Base-by-base conservation (phyloP, 2,113 vertebrate genomes). In the Rhipidura dahli region DNA sequence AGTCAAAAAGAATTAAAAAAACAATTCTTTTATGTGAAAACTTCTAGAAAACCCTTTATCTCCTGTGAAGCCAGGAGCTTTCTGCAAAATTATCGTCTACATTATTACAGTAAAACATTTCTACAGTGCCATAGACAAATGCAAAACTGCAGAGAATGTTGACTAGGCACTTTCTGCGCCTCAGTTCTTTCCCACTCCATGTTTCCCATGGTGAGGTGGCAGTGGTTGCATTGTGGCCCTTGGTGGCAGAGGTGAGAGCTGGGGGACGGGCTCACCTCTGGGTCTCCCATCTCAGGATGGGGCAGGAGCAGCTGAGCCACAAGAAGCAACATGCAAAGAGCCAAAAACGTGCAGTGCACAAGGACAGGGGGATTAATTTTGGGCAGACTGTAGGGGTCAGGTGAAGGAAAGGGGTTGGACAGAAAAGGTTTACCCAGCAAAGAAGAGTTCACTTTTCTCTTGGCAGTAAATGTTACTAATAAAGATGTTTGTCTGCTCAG, bases 191-290 rank as follows among this genome's bases (percentile, higher is more conserved):
- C 33, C 60, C 51, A 44, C 12, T 16, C 19, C 37, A 16, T 19
- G 76, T 8, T 37, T 9, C 44, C 77, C 59, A 20, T 27, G 30
- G 10, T 37, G 50, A 27, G 54, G 47, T 14, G 23, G 57, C 81
- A 71, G 28, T 5, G 53, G 49, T 6, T 31, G 50, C 45, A 33
- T 0, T 13, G 53, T 50, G 61, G 56, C 33, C 37, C 2, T 1
- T 10, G 68, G 78, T 24, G 57, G 45, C 83, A 37, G 63, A 70
- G 45, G 14, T 8, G 10, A 45, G 10, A 54, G 60, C 65, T 45
- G 60, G 15, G 13, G 39, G 26, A 33, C 0, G 0, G 40, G 56
- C 42, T 35, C 35, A 53, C 30, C 17, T 53, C 26, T 1, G 26
- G 24, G 8, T 70, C 17, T 73, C 13, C 1, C 35, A 11, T 8